phyloP scores from a whole-genome alignment of 2,797 vertebrate genomes.

The Ctenopoma multispine region DNA sequence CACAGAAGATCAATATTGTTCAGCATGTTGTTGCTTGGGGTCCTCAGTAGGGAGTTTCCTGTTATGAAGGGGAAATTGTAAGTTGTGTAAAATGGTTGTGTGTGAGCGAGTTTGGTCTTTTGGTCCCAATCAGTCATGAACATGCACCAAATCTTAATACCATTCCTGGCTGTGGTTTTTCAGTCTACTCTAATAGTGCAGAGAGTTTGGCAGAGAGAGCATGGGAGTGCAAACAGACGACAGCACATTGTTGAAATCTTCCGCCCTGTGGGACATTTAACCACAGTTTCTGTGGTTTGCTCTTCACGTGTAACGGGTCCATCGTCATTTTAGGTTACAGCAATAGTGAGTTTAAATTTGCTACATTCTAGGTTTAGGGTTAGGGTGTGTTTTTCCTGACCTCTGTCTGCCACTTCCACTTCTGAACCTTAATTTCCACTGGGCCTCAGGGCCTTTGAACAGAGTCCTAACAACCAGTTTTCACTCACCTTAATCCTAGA shows the following conservation, averaged over 20 bases:
- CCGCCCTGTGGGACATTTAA: constrained; percentile 67
- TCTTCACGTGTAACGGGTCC: constrained; percentile 24
- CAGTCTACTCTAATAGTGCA: constrained; percentile 36
- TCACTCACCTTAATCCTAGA: neutral
- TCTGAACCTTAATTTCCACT: constrained; percentile 18
- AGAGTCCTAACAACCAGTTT: constrained; percentile 23
- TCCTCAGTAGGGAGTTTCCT: constrained; percentile 9
- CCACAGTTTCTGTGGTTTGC: constrained; percentile 53
- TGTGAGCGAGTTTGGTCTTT: constrained; percentile 22
- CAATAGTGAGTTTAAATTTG: constrained; percentile 6
- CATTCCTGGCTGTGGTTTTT: constrained; percentile 39
- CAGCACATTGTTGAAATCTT: constrained; percentile 58
- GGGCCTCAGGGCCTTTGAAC: constrained; percentile 9
- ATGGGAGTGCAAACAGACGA: constrained; percentile 50
- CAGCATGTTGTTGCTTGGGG: constrained; percentile 9
- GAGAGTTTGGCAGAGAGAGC: constrained; percentile 45
- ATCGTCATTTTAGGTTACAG: constrained; percentile 26
- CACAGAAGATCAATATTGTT: constrained; percentile 40
- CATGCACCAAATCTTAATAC: constrained; percentile 17
- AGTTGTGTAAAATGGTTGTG: neutral
- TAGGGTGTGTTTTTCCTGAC: constrained; percentile 17
- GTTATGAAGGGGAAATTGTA: too few relatives aligned
- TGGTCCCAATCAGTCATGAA: neutral
- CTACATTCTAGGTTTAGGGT: constrained; percentile 10
- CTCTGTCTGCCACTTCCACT: constrained; percentile 15